Conservation (phyloP, 1,140 invertebrate species). For the Danaus plexippus region DNA sequence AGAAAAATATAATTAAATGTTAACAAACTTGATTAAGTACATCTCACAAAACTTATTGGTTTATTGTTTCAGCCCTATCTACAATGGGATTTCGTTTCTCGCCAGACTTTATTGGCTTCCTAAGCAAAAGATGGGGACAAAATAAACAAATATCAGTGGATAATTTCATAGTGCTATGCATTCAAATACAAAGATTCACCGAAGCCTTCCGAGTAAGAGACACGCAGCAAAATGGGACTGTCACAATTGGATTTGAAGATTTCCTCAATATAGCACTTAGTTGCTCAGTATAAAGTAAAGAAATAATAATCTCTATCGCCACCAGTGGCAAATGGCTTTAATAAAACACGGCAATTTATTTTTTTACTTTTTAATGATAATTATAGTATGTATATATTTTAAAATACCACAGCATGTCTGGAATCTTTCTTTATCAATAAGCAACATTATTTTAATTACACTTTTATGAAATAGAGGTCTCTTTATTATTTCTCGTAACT, state of each 20-base stretch:
- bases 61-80: slow-evolving; percentile 75
- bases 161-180: slow-evolving; percentile 89
- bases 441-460: no score
- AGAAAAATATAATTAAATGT: neutral
- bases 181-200: slow-evolving; percentile 89
- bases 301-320: neutral
- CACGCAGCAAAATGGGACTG: slow-evolving; percentile 80
- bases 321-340: no score
- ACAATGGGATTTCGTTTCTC: slow-evolving; percentile 93
- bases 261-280: slow-evolving; percentile 83
- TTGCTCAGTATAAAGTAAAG: slow-evolving; percentile 73
- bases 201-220: slow-evolving; percentile 86
- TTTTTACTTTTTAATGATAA: slow-evolving; percentile 1
- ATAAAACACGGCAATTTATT: neutral
- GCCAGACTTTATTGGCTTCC: slow-evolving; percentile 82
- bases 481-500: no score
- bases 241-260: slow-evolving; percentile 89
- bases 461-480: no score
- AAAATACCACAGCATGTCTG: no score
- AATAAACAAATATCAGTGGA: slow-evolving; percentile 83
- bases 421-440: no score
- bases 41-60: neutral
- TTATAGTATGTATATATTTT: no score
- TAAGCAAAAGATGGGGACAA: slow-evolving; percentile 80
- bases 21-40: neutral